Conservation (phyloP, 2,888 invertebrate genomes). For the Drosophila dives region DNA sequence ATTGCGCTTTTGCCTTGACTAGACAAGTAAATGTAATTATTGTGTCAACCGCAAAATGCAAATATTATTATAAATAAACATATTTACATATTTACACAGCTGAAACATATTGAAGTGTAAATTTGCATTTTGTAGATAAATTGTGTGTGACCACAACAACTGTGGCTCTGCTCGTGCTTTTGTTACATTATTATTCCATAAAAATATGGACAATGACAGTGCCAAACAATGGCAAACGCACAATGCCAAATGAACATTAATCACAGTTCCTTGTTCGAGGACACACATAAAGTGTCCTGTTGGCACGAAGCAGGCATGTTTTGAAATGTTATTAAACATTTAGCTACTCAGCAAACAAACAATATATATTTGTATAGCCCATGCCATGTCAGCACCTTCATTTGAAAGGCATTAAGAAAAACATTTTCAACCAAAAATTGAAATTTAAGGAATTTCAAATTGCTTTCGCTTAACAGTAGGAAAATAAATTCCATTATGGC, state of each 20-base stretch:
- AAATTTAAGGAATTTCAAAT: not conserved
- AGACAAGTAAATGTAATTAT: slow-evolving; percentile 53
- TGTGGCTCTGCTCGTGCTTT: slow-evolving; percentile 18
- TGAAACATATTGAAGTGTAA: slow-evolving; percentile 47
- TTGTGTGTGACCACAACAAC: slow-evolving; percentile 5
- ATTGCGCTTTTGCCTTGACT: slow-evolving; percentile 44
- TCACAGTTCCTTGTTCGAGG: slow-evolving; percentile 38
- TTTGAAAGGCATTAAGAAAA: not conserved
- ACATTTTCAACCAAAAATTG: not conserved
- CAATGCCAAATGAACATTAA: slow-evolving; percentile 60
- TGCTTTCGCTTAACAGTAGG: not conserved
- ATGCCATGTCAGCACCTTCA: not conserved
- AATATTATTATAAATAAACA: slow-evolving; percentile 36
- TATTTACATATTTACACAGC: slow-evolving; percentile 30
- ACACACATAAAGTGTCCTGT: slow-evolving; percentile 19
- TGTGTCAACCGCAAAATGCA: slow-evolving; percentile 52
- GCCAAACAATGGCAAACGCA: slow-evolving; percentile 62
- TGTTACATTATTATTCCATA: slow-evolving; percentile 33
- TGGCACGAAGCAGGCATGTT: slow-evolving; percentile 19
- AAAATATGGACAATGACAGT: slow-evolving; percentile 63
- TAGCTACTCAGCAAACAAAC: not conserved
- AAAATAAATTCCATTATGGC: not conserved
- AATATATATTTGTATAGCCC: not conserved
- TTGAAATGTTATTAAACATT: slow-evolving; percentile 26
- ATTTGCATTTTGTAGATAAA: slow-evolving; percentile 45